Percentiles rank a stretch among this genome's conserved stretches.
Evolutionary conservation across 2,113 vertebrate genomes (phyloP).

Genomic region (Notechis scutatus): DNA sequence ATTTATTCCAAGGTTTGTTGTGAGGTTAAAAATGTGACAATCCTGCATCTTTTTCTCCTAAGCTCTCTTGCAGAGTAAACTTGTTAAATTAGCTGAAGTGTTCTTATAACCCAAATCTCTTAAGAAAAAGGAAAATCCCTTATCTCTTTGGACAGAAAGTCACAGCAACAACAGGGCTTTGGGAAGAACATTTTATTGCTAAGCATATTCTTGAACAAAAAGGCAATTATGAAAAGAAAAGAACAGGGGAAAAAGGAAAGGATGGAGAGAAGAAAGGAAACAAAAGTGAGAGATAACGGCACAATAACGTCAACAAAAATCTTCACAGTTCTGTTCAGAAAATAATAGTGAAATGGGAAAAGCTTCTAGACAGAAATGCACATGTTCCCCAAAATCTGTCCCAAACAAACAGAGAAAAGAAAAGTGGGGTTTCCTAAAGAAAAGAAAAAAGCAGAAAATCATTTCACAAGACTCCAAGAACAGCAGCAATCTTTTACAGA

Average conservation of each 20-base stretch:
- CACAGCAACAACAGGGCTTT: constrained; percentile 70
- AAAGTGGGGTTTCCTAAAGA: constrained; percentile 58
- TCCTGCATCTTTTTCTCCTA: not conserved
- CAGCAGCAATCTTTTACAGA: constrained; percentile 78
- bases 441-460: constrained; percentile 73
- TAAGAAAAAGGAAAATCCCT: constrained; percentile 23
- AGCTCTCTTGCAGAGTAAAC: not conserved
- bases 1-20: not conserved
- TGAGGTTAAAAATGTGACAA: not conserved
- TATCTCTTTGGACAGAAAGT: constrained; percentile 60
- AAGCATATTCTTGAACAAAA: constrained; percentile 91
- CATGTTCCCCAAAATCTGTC: constrained; percentile 75
- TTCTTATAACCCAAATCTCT: not conserved
- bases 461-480: constrained; percentile 78
- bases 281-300: constrained; percentile 74
- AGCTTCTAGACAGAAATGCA: constrained; percentile 78
- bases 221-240: constrained; percentile 79
- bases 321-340: constrained; percentile 72
- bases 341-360: constrained; percentile 76
- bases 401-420: constrained; percentile 75
- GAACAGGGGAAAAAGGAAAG: constrained; percentile 60
- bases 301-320: constrained; percentile 78
- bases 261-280: constrained; percentile 48
- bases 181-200: constrained; percentile 98
- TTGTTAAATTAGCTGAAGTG: not conserved